Evolutionary conservation across 2,888 invertebrate genomes (phyloP).

Genomic region (Amiota mariae): DNA sequence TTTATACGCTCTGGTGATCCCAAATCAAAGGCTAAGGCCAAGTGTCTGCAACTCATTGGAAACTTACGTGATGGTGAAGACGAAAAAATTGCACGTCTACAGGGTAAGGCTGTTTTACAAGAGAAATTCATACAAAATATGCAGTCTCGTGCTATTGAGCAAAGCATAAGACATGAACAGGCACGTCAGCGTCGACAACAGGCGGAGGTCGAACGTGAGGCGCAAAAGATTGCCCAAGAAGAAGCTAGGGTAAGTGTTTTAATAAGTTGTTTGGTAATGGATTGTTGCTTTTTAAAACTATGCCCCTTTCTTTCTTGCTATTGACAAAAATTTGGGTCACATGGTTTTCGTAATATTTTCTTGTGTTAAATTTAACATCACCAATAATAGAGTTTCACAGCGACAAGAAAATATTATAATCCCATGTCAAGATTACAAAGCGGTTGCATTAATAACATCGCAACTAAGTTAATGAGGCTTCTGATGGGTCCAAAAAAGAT

Average conservation of each 20-base stretch:
- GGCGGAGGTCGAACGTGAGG: slow-evolving; percentile 72
- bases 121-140: slow-evolving; percentile 83
- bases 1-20: slow-evolving; percentile 77
- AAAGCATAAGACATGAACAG: slow-evolving; percentile 74
- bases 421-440: too few relatives aligned
- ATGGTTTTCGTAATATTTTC: too few relatives aligned
- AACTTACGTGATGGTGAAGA: slow-evolving; percentile 70
- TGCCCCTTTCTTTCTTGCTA: too few relatives aligned
- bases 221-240: slow-evolving; percentile 70
- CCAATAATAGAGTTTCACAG: too few relatives aligned
- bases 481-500: too few relatives aligned
- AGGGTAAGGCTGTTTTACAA: slow-evolving; percentile 72
- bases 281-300: too few relatives aligned
- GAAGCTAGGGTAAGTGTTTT: slow-evolving; percentile 71
- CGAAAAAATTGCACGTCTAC: slow-evolving; percentile 63
- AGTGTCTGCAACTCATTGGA: slow-evolving; percentile 71
- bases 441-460: too few relatives aligned
- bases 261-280: too few relatives aligned
- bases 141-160: slow-evolving; percentile 82
- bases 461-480: too few relatives aligned
- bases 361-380: too few relatives aligned
- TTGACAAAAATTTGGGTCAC: too few relatives aligned
- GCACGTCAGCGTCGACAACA: slow-evolving; percentile 71
- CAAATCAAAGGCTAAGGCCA: slow-evolving; percentile 75
- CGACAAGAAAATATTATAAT: too few relatives aligned